Percentiles rank a stretch among this genome's conserved stretches.
Conservation (phyloP, 2,797 vertebrate genomes). For the Protonibea diacanthus region DNA sequence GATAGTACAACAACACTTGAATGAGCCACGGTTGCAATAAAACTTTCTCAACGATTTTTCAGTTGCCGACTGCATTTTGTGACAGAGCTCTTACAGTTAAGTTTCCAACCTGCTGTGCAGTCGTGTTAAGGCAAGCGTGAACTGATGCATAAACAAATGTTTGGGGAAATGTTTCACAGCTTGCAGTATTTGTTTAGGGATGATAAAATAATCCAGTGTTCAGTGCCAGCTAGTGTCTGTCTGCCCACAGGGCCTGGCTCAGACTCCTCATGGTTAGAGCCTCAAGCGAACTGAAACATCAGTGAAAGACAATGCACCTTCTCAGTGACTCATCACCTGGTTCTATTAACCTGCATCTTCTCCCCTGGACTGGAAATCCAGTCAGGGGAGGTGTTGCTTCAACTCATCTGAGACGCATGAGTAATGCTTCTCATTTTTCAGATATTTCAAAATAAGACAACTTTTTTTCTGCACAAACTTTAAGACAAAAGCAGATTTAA, state of each 20-base stretch:
- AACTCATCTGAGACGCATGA: not conserved
- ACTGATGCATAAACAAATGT: constrained; percentile 67
- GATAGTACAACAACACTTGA: constrained; percentile 6
- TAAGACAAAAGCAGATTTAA: not conserved
- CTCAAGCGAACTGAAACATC: constrained; percentile 25
- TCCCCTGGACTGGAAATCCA: not conserved
- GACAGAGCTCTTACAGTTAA: constrained; percentile 15
- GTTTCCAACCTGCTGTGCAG: constrained; percentile 39
- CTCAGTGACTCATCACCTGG: not conserved
- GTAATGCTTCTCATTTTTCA: too few relatives aligned
- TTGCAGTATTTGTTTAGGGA: constrained; percentile 60
- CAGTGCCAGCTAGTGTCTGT: constrained; percentile 31
- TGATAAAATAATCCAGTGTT: constrained; percentile 57
- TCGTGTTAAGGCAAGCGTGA: constrained; percentile 59
- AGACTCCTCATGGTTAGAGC: not conserved
- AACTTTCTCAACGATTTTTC: constrained; percentile 17
- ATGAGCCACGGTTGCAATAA: not conserved
- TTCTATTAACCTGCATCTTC: not conserved
- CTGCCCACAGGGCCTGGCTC: constrained; percentile 42
- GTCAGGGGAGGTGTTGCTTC: not conserved
- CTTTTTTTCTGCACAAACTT: too few relatives aligned
- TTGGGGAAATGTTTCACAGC: constrained; percentile 63
- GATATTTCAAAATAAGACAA: too few relatives aligned
- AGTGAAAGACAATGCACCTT: constrained; percentile 18
- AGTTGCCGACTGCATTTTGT: not conserved